These are phyloP conservation scores for Ametastegia equiseti DNA, from an alignment of 2,888 invertebrate species.

Conservation along the genomic window DNA sequence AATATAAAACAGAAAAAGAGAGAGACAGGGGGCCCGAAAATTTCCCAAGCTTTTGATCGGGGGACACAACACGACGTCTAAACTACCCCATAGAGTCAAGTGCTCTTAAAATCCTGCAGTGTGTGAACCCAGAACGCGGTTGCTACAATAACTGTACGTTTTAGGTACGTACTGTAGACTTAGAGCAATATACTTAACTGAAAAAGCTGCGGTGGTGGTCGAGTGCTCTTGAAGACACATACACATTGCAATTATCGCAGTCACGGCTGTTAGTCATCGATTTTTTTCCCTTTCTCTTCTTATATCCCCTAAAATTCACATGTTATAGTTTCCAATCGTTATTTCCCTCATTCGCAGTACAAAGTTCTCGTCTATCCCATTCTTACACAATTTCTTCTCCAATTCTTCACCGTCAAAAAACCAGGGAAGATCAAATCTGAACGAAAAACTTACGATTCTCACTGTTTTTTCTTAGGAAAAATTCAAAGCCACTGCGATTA, in stretches of 20 bases:
- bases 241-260: background rate
- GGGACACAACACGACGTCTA: background rate
- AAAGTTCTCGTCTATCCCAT: background rate
- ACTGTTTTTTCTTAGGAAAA: too few species aligned
- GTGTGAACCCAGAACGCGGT: constrained; percentile 66
- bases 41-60: background rate
- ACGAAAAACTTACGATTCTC: too few species aligned
- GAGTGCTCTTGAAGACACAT: background rate
- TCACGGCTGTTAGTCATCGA: background rate
- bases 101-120: constrained; percentile 52
- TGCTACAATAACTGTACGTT: constrained; percentile 64
- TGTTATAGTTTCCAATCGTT: too few species aligned
- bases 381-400: too few species aligned
- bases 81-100: constrained; percentile 16
- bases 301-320: too few species aligned
- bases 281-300: background rate
- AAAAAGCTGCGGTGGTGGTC: constrained; percentile 58
- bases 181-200: background rate
- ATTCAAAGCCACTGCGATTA: too few species aligned
- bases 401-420: too few species aligned
- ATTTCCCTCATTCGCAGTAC: too few species aligned
- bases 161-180: background rate
- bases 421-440: too few species aligned
- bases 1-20: too few species aligned
- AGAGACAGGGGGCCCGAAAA: constrained; percentile 27